Conservation (phyloP, 2,888 invertebrate genomes). For the Scaptodrosophila latifasciaeformis region DNA sequence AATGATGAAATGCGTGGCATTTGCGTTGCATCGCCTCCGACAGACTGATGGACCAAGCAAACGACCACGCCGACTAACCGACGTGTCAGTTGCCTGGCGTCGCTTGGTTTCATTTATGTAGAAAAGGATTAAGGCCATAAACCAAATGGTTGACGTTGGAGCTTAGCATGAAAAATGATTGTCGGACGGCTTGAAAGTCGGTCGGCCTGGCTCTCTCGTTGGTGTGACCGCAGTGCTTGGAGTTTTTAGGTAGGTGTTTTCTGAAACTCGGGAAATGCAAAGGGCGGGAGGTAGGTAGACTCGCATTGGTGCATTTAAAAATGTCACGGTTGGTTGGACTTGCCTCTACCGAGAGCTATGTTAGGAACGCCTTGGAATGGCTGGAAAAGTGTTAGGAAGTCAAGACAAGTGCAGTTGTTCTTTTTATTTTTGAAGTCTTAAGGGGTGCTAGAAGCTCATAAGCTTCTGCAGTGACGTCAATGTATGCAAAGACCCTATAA, state of each 20-base stretch:
- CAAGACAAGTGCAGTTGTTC: constrained; percentile 42
- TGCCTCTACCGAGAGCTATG: background rate
- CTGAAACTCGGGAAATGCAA: too few relatives aligned
- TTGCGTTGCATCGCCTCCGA: constrained; percentile 22
- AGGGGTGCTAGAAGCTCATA: too few relatives aligned
- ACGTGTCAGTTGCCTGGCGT: background rate
- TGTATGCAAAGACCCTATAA: too few relatives aligned
- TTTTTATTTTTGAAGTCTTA: too few relatives aligned
- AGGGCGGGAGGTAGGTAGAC: too few relatives aligned
- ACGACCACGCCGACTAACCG: too few relatives aligned
- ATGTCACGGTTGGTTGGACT: background rate
- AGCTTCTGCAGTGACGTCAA: too few relatives aligned
- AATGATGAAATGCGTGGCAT: constrained; percentile 67
- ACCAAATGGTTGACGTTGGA: constrained; percentile 67
- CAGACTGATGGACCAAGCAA: too few relatives aligned
- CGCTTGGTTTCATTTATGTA: constrained; percentile 59
- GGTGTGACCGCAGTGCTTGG: constrained; percentile 13
- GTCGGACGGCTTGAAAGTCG: constrained; percentile 29
- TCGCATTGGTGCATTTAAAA: background rate
- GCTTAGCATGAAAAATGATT: constrained; percentile 69
- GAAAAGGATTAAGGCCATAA: constrained; percentile 68
- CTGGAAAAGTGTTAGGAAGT: constrained; percentile 2
- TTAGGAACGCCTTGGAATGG: background rate
- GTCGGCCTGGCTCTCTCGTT: background rate
- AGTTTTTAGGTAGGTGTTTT: constrained; percentile 27